phyloP scores from a whole-genome alignment of 2,888 invertebrate species.

The Pristionchus fissidentatus region DNA sequence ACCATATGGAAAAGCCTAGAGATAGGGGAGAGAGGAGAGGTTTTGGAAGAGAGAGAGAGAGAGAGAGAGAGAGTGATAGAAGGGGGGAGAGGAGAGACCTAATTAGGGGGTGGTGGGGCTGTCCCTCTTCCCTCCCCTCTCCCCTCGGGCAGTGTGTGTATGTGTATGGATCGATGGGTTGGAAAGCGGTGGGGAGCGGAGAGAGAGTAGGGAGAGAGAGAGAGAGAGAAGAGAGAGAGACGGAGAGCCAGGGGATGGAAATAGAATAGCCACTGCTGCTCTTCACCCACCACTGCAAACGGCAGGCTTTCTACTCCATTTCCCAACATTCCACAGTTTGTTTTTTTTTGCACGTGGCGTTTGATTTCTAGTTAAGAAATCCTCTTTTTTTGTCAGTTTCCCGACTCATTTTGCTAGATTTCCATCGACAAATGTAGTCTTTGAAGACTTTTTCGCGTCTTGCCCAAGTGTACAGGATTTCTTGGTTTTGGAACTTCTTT shows the following conservation, averaged over 20 bases:
- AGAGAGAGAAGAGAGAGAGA: slow-evolving; percentile 14
- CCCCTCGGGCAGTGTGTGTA: slow-evolving; percentile 9
- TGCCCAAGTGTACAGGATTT: too few species aligned
- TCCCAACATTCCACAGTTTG: not conserved
- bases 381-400: not conserved
- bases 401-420: not conserved
- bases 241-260: not conserved
- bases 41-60: not conserved
- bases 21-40: not conserved
- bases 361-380: not conserved
- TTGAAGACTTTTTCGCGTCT: too few species aligned
- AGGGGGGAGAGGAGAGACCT: not conserved
- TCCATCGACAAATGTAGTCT: too few species aligned
- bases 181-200: not conserved
- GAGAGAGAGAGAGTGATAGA: not conserved
- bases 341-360: not conserved
- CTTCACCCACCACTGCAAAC: not conserved
- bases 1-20: not conserved
- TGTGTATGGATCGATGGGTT: slow-evolving; percentile 7
- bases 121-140: not conserved
- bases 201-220: not conserved
- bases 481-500: too few species aligned
- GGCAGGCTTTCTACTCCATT: not conserved
- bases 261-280: not conserved
- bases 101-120: slow-evolving; percentile 10